Percentiles rank a stretch among this genome's conserved stretches.
phyloP scores from a whole-genome alignment of 1,140 invertebrate genomes.

The Ladona fulva region DNA sequence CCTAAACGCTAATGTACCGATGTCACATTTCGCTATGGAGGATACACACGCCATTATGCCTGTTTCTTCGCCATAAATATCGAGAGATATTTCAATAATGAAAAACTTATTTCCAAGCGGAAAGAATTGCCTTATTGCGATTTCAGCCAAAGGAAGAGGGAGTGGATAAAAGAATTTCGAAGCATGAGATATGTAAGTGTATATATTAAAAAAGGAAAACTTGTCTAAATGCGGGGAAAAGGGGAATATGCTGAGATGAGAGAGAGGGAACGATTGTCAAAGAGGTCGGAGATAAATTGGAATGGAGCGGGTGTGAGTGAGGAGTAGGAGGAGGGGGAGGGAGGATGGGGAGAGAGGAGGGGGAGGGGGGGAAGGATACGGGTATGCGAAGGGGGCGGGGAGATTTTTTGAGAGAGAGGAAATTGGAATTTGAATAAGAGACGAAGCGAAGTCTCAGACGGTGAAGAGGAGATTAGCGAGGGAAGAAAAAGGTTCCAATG shows the following conservation, averaged over 20 bases:
- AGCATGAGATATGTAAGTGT: no score
- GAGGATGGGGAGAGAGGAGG: background rate
- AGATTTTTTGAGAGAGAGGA: constrained; percentile 11
- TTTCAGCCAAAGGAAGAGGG: no score
- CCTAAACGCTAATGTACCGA: no score
- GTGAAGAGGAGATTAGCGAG: background rate
- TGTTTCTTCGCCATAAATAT: no score
- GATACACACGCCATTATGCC: no score
- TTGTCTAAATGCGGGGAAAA: constrained; percentile 11
- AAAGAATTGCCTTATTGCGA: no score
- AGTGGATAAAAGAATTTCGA: no score
- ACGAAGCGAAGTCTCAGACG: constrained; percentile 8
- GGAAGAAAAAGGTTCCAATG: background rate
- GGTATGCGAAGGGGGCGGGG: background rate
- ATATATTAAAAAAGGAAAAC: constrained; percentile 1
- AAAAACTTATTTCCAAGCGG: no score
- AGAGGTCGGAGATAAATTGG: constrained; percentile 12
- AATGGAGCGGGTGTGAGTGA: constrained; percentile 11
- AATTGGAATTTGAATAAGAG: constrained; percentile 12
- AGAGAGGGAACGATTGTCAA: constrained; percentile 15
- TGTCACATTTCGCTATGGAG: no score
- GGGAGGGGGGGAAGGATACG: no score
- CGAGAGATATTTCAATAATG: no score
- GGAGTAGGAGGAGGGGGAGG: background rate
- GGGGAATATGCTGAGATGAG: constrained; percentile 18